Percentiles rank a stretch among this genome's conserved stretches.
phyloP scores from a whole-genome alignment of 2,113 vertebrate species.

The Henicopernis longicauda region DNA sequence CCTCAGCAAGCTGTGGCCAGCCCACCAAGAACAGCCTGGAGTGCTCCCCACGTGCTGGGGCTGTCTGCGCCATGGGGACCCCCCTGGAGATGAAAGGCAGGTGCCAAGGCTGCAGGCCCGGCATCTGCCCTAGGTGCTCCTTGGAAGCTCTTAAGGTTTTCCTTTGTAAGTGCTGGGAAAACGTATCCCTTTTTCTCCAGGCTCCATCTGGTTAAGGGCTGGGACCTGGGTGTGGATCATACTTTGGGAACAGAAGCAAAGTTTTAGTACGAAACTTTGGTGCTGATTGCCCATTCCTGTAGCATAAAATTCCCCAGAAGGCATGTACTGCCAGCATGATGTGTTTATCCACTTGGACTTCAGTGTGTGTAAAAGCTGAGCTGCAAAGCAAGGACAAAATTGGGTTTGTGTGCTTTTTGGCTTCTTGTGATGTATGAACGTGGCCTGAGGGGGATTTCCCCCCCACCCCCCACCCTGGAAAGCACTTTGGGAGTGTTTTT shows the following conservation, averaged over 20 bases:
- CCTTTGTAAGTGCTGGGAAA: not conserved
- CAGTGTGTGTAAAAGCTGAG: not conserved
- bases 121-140: not conserved
- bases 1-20: not conserved
- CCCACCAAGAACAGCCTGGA: not conserved
- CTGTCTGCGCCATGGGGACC: not conserved
- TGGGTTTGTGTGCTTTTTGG: not conserved
- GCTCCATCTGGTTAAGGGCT: not conserved
- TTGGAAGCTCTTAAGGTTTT: not conserved
- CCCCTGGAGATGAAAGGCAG: rapidly evolving
- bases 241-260: not conserved
- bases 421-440: not conserved
- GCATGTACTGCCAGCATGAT: not conserved
- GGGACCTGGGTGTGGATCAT: too few species aligned
- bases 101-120: not conserved
- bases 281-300: not conserved
- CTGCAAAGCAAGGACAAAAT: not conserved
- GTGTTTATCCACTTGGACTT: not conserved
- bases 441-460: not conserved
- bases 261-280: not conserved
- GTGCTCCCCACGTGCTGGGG: not conserved
- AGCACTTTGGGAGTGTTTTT: not conserved
- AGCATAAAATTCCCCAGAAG: not conserved
- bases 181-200: not conserved
- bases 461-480: rapidly evolving